Evolutionary conservation across 2,113 vertebrate species (phyloP).

Genomic region (Hyperopisus bebe): DNA sequence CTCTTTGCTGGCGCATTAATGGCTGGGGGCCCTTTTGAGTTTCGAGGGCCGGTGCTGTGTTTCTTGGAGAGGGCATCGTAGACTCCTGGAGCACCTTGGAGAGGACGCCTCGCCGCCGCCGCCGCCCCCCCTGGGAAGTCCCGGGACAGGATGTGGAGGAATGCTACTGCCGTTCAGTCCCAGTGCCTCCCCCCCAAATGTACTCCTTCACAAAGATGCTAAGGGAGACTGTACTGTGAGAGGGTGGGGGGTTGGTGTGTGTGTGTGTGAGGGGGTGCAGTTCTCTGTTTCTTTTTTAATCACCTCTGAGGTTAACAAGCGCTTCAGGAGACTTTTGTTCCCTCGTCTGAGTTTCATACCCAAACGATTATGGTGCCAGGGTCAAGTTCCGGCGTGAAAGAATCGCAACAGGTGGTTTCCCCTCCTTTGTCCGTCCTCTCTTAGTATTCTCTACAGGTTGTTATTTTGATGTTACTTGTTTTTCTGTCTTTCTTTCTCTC

Average conservation of each 20-base stretch:
- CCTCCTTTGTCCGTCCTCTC: background rate
- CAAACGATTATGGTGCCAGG: slow-evolving; percentile 8
- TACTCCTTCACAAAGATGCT: background rate
- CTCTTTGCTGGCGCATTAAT: slow-evolving; percentile 52
- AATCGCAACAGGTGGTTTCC: background rate
- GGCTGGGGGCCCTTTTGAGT: slow-evolving; percentile 50
- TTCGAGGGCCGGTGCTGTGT: slow-evolving; percentile 56
- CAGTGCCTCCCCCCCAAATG: background rate
- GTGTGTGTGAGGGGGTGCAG: background rate
- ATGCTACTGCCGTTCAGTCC: background rate
- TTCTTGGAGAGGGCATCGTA: slow-evolving; percentile 54
- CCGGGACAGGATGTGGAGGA: background rate
- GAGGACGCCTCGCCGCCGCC: slow-evolving; percentile 38
- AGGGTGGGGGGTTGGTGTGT: background rate
- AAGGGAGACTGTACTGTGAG: background rate
- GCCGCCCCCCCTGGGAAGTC: background rate
- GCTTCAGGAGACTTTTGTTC: slow-evolving; percentile 24
- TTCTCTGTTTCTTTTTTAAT: slow-evolving; percentile 19
- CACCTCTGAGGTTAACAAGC: slow-evolving; percentile 27
- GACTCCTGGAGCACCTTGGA: slow-evolving; percentile 62
- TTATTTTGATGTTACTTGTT: slow-evolving; percentile 28
- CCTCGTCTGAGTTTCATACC: background rate
- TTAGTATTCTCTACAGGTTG: slow-evolving; percentile 33
- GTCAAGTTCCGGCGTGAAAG: background rate
- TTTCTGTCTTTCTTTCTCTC: slow-evolving; percentile 28